Percentiles rank a stretch among this genome's conserved stretches.
phyloP scores from a whole-genome alignment of 2,888 invertebrate genomes.

The Drosophila merina region DNA sequence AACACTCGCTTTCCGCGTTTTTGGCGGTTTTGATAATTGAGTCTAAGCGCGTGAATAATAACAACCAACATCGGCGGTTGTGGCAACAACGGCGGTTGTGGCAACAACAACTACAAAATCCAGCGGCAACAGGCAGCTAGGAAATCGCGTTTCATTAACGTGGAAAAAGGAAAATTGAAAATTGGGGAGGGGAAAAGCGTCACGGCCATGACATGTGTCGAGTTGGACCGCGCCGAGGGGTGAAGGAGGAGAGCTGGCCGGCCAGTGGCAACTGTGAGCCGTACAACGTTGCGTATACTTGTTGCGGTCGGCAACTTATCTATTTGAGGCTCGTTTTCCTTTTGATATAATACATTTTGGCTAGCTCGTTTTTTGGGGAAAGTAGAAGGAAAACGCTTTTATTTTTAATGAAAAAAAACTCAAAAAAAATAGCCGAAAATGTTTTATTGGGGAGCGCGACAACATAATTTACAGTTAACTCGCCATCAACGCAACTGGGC shows the following conservation, averaged over 20 bases:
- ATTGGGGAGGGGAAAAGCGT: constrained; percentile 56
- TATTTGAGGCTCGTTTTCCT: constrained; percentile 22
- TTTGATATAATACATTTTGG: constrained; percentile 42
- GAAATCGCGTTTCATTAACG: constrained; percentile 78
- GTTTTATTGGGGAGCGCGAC: constrained; percentile 58
- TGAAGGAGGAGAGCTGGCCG: constrained; percentile 35
- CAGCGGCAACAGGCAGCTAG: constrained; percentile 53
- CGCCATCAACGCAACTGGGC: constrained; percentile 62
- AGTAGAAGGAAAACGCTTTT: constrained; percentile 57
- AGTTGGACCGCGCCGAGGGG: constrained; percentile 32
- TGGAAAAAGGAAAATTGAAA: constrained; percentile 60
- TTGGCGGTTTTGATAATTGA: constrained; percentile 69
- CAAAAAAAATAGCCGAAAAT: not conserved
- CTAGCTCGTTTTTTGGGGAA: constrained; percentile 56
- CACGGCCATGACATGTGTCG: constrained; percentile 26
- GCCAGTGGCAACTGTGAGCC: constrained; percentile 15
- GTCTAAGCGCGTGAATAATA: constrained; percentile 79
- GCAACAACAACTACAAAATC: constrained; percentile 19
- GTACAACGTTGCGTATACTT: constrained; percentile 68
- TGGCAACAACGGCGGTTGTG: constrained; percentile 24
- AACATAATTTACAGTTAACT: constrained; percentile 75
- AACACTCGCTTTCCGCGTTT: constrained; percentile 28
- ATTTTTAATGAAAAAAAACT: not conserved
- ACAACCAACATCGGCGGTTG: constrained; percentile 54
- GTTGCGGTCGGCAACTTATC: constrained; percentile 57